These are phyloP conservation scores for Microplitis deprimator DNA, from an alignment of 2,888 invertebrate genomes.

Conservation along the genomic window DNA sequence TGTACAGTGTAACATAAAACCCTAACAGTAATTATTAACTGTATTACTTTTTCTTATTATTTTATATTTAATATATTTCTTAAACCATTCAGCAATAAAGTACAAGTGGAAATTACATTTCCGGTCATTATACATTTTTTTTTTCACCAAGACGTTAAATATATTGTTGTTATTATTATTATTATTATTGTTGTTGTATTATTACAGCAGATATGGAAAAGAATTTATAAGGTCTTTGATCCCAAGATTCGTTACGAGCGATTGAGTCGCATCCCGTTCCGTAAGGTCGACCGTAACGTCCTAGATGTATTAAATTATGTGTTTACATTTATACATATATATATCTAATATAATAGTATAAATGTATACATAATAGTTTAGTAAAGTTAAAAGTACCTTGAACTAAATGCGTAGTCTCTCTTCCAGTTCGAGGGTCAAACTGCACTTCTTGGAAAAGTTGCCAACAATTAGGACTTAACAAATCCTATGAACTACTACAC, in stretches of 20 bases:
- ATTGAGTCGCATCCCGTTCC: conserved; percentile 54
- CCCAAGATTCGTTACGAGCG: conserved; percentile 53
- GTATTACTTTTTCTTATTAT: too few relatives aligned
- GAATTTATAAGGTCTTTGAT: conserved; percentile 32
- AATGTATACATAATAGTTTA: neutral
- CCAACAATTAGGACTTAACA: neutral
- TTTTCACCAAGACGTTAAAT: conserved; percentile 15
- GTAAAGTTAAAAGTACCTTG: conserved; percentile 38
- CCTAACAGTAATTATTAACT: too few relatives aligned
- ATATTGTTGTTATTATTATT: conserved; percentile 15
- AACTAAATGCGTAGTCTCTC: conserved; percentile 42
- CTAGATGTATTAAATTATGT: conserved; percentile 50
- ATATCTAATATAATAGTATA: neutral
- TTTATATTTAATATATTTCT: too few relatives aligned
- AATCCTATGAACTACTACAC: neutral
- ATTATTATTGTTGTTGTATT: conserved; percentile 10
- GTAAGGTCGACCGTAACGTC: conserved; percentile 59
- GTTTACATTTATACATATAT: neutral
- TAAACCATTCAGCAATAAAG: neutral
- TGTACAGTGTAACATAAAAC: too few relatives aligned
- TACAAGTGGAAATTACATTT: neutral
- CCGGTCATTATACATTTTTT: neutral
- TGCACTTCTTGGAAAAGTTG: conserved; percentile 27
- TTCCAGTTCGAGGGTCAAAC: conserved; percentile 45
- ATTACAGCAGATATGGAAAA: conserved; percentile 7